Evolutionary conservation across 2,888 invertebrate genomes (phyloP).

Genomic region (Diogma glabrata): DNA sequence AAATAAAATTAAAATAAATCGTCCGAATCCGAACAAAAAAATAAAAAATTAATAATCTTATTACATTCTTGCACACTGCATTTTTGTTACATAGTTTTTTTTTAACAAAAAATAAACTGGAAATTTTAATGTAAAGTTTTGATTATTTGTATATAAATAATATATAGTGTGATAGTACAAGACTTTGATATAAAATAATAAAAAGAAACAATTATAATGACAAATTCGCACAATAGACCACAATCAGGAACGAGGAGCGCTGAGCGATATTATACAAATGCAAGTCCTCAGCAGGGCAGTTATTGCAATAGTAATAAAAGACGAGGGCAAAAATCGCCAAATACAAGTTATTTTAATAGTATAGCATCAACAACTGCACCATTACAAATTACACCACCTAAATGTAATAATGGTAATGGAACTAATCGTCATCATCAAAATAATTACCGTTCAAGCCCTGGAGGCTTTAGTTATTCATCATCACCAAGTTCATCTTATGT

Average conservation of each 20-base stretch:
- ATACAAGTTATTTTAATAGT: conserved; percentile 1
- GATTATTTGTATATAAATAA: too few relatives aligned
- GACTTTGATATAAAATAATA: neutral
- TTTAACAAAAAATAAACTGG: neutral
- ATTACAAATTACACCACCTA: conserved; percentile 8
- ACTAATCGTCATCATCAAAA: neutral
- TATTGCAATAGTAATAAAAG: conserved; percentile 5
- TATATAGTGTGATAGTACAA: conserved; percentile 1
- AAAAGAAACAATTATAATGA: conserved; percentile 12
- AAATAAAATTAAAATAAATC: conserved; percentile 1
- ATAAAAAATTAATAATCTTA: conserved; percentile 4
- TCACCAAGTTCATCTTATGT: conserved; percentile 11
- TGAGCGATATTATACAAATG: conserved; percentile 13
- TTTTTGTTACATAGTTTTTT: conserved; percentile 3
- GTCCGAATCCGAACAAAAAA: conserved; percentile 7
- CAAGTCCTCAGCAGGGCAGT: conserved; percentile 6
- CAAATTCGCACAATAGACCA: conserved; percentile 17
- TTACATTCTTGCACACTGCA: conserved; percentile 7
- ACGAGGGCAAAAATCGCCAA: conserved; percentile 6
- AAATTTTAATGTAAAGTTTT: too few relatives aligned
- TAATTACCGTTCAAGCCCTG: conserved; percentile 10
- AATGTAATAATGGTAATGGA: neutral
- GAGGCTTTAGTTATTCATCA: conserved; percentile 12
- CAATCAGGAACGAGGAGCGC: conserved; percentile 15
- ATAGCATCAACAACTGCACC: neutral